Evolutionary conservation across 1,140 invertebrate species (phyloP), one percentile per base, ranked within the genome.

Genomic region (Whitmania pigra): DNA sequence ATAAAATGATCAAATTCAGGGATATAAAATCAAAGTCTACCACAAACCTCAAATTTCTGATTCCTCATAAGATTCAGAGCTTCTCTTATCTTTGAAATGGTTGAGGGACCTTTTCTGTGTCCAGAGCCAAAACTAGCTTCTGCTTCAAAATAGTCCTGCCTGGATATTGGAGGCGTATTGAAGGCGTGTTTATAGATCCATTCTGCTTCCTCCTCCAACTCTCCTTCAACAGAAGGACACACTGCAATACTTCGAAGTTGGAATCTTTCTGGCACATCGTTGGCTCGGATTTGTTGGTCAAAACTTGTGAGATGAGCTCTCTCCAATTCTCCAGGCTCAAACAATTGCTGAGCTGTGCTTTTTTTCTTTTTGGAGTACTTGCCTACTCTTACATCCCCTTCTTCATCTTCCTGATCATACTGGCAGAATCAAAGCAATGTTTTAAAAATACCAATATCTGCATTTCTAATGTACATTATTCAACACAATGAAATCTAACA

Each of bases 151-250:
- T 67, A 57, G 3, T 74, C 63, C 29, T 71, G 69, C 67, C 70
- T 60, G 57, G 92, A 93, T 0, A 94, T 87, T 0, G 89, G 87
- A 0, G 88, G 86, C 73, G 89, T 90, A 72, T 87, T 87, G 83
- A 98, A 98, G 0, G 92, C 93, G 78, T 94, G 89, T 74, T 92
- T 90, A 79, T 94, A 95, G 63, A 99, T 97, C 96, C 96, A 99
- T 76, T 94, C 89, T 0, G 95, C 91, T 83, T 99, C 97, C 71
- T 93, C 88, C 57, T 94, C 89, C 3, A 98, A 79, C 81, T 99
- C 94, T n/a, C 80, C 80, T 69, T 85, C 84, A 6, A 71, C 73
- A 3, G 86, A 90, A 0, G 90, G 78, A 0, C 89, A 91, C 0
- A 79, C 93, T 82, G 76, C 93, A 43, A 96, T 87, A 75, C 89